phyloP scores from a whole-genome alignment of 1,140 invertebrate species.

The Pogonomyrmex barbatus region DNA sequence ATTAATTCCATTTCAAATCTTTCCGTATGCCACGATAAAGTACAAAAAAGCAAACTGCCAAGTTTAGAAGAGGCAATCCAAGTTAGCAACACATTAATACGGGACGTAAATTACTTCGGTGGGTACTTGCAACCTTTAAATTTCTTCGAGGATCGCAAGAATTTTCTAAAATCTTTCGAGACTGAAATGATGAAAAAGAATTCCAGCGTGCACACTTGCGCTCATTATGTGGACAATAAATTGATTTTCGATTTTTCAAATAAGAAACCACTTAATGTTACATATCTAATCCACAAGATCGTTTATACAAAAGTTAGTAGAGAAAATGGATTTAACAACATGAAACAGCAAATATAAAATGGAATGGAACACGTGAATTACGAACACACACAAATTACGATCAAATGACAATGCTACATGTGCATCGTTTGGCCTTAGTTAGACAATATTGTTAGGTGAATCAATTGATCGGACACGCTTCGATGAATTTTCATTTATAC shows the following conservation, averaged over 20 bases:
- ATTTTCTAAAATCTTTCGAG: slow-evolving; percentile 58
- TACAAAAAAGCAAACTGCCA: slow-evolving; percentile 46
- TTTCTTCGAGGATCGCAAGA: slow-evolving; percentile 55
- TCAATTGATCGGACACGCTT: slow-evolving; percentile 17
- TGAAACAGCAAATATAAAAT: slow-evolving; percentile 29
- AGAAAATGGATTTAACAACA: not conserved
- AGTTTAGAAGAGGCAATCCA: slow-evolving; percentile 68
- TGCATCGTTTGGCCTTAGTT: not conserved
- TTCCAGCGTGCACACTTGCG: not conserved
- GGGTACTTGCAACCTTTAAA: slow-evolving; percentile 59
- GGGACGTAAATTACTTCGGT: slow-evolving; percentile 64
- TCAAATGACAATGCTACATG: not conserved
- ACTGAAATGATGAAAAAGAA: slow-evolving; percentile 38
- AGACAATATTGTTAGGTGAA: slow-evolving; percentile 20
- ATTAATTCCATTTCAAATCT: not conserved
- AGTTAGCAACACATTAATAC: slow-evolving; percentile 46
- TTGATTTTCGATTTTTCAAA: slow-evolving; percentile 55
- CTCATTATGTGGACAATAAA: slow-evolving; percentile 51
- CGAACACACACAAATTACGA: not conserved
- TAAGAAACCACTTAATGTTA: slow-evolving; percentile 61
- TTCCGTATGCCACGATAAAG: not conserved
- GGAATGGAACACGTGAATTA: not conserved
- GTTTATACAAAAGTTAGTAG: slow-evolving; percentile 58
- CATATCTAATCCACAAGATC: slow-evolving; percentile 72
- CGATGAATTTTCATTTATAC: slow-evolving; percentile 11